phyloP scores from a whole-genome alignment of 2,797 vertebrate species.

The Ptychadena robeensis region DNA sequence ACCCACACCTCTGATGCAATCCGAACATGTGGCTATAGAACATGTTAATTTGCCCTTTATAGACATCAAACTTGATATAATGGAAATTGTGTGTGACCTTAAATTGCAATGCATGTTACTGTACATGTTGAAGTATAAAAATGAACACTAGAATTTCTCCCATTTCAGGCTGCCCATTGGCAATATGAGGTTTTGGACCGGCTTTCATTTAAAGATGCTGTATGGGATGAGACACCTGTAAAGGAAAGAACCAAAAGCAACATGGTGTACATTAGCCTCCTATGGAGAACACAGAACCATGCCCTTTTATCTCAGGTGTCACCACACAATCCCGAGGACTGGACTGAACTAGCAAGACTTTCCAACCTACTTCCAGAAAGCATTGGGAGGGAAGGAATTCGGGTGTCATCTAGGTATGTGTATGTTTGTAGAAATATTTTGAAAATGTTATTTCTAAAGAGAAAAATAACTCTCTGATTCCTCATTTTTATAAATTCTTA shows the following conservation, averaged over 20 bases:
- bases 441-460: not conserved
- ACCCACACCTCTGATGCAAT: no score
- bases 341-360: slow-evolving; percentile 73
- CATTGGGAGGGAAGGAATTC: slow-evolving; percentile 67
- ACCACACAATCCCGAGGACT: slow-evolving; percentile 73
- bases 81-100: no score
- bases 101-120: no score
- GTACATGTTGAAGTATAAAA: not conserved
- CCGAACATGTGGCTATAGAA: no score
- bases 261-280: slow-evolving; percentile 30
- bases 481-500: not conserved
- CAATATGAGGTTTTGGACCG: slow-evolving; percentile 72
- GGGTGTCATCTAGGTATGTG: slow-evolving; percentile 74
- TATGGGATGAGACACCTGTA: slow-evolving; percentile 63
- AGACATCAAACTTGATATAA: no score
- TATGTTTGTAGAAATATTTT: slow-evolving; percentile 48
- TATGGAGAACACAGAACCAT: slow-evolving; percentile 69
- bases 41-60: no score
- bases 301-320: slow-evolving; percentile 72
- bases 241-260: not conserved
- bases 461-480: not conserved
- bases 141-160: not conserved
- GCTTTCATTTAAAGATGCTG: slow-evolving; percentile 75
- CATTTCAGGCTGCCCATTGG: slow-evolving; percentile 73
- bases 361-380: slow-evolving; percentile 68